A percentile compares a stretch with the other conserved stretches of the same genome.
Evolutionary conservation across 2,888 invertebrate species (phyloP).

Genomic region (Sphaerolaimus hirsutus): DNA sequence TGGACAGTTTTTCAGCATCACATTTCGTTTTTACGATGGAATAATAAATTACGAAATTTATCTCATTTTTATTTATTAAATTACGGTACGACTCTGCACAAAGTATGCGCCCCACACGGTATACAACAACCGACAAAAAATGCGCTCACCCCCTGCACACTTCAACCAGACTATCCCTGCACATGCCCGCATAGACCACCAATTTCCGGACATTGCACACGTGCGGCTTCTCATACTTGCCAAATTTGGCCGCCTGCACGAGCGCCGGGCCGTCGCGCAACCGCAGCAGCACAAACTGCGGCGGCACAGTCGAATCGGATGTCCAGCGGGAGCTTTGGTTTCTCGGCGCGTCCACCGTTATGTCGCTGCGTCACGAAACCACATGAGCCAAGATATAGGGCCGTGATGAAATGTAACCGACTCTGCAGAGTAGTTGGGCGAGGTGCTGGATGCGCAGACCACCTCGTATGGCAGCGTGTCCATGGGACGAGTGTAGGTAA

Average conservation of each 20-base stretch:
- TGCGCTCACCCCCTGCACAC: conserved; percentile 49
- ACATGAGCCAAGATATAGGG: background rate
- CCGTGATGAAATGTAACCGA: background rate
- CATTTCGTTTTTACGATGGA: too few species aligned
- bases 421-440: background rate
- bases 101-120: too few species aligned
- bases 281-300: conserved; percentile 50
- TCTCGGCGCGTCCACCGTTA: background rate
- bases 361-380: background rate
- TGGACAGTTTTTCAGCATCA: too few species aligned
- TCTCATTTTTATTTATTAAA: too few species aligned
- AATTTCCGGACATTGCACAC: conserved; percentile 70
- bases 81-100: too few species aligned
- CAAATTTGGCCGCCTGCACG: conserved; percentile 53
- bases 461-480: background rate
- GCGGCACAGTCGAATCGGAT: background rate
- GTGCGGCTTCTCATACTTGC: conserved; percentile 65
- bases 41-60: too few species aligned
- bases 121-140: too few species aligned
- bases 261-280: conserved; percentile 49
- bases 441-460: background rate
- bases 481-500: too few species aligned
- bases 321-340: background rate
- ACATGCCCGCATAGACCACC: conserved; percentile 51
- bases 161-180: conserved; percentile 48